Percentiles rank a stretch among this genome's conserved stretches.
Conservation (phyloP, 2,113 vertebrate genomes). For the Dicaeum eximium region DNA sequence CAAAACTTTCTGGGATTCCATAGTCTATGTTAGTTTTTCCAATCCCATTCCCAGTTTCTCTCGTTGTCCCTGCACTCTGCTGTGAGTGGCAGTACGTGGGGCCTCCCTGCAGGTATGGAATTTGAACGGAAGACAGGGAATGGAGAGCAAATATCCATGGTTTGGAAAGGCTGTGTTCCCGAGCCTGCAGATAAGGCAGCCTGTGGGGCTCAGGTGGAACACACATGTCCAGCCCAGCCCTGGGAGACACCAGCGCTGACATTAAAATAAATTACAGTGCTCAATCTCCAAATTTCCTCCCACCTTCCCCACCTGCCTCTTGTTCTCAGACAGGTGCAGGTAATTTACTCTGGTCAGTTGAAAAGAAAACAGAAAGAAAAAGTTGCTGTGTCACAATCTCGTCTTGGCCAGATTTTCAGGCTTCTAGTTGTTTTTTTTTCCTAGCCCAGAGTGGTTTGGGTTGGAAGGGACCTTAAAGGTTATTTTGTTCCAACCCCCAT, state of each 20-base stretch:
- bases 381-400: neutral
- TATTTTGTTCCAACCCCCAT: too few species aligned
- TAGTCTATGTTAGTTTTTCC: neutral
- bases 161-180: neutral
- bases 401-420: neutral
- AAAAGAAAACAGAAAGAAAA: neutral
- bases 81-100: neutral
- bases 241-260: neutral
- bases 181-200: neutral
- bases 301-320: neutral
- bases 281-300: neutral
- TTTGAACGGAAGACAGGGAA: neutral
- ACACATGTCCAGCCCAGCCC: neutral
- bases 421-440: neutral
- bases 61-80: too few species aligned
- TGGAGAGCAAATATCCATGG: neutral
- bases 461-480: neutral
- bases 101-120: neutral
- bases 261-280: neutral
- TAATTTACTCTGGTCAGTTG: neutral
- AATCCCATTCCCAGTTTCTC: accelerated
- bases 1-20: neutral
- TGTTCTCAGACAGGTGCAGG: neutral
- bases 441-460: neutral
- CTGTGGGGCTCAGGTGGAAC: neutral